These are phyloP conservation scores for Drosophila arizonae DNA, from an alignment of 1,140 invertebrate genomes.

Conservation along the genomic window DNA sequence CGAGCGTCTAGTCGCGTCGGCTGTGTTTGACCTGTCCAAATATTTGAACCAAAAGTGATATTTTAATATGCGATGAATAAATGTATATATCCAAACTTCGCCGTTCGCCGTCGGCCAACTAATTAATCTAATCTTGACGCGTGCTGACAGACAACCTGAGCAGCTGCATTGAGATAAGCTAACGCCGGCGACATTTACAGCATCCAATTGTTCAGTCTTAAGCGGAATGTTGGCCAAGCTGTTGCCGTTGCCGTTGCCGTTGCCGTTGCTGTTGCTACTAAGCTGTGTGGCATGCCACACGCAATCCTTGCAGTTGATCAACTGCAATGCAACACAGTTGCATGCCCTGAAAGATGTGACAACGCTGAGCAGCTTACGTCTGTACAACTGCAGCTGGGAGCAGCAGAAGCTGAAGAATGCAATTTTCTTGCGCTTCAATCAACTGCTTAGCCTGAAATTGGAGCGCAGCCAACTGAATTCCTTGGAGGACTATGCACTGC, in stretches of 20 bases:
- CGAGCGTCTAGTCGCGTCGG: constrained; percentile 6
- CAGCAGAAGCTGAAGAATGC: constrained; percentile 55
- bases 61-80: background rate
- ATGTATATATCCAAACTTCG: background rate
- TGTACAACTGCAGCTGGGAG: constrained; percentile 62
- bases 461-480: constrained; percentile 47
- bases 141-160: constrained; percentile 46
- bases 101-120: constrained; percentile 40
- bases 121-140: constrained; percentile 72
- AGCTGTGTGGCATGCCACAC: constrained; percentile 3
- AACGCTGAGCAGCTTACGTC: constrained; percentile 36
- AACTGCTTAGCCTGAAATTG: constrained; percentile 59
- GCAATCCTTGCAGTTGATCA: constrained; percentile 46
- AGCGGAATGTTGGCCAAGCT: constrained; percentile 32
- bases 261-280: constrained; percentile 29
- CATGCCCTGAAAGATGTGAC: constrained; percentile 17
- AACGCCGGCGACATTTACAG: constrained; percentile 23
- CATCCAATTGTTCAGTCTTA: constrained; percentile 42
- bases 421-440: constrained; percentile 54
- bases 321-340: constrained; percentile 45
- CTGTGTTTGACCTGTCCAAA: constrained; percentile 40
- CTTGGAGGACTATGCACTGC: constrained; percentile 59
- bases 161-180: constrained; percentile 69
- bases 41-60: constrained; percentile 39
- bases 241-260: constrained; percentile 7